These are phyloP conservation scores for Zaprionus vittiger DNA, from an alignment of 1,140 invertebrate genomes.

Conservation along the genomic window DNA sequence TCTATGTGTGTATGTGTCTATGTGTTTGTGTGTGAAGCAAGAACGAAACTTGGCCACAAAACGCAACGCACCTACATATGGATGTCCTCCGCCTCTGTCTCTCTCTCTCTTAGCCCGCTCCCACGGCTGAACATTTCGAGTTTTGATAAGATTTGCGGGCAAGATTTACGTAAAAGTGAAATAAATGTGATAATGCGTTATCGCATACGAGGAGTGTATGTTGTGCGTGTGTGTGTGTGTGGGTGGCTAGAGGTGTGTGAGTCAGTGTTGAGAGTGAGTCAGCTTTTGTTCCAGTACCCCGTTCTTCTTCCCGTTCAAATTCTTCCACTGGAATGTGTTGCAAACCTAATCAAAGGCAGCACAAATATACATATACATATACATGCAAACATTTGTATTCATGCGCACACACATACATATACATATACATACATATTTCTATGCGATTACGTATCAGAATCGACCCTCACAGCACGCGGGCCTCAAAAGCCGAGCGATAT, in stretches of 20 bases:
- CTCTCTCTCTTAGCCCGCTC: background rate
- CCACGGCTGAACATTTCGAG: constrained; percentile 3
- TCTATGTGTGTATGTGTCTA: background rate
- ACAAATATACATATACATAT: constrained; percentile 2
- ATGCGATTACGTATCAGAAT: constrained; percentile 13
- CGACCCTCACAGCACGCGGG: constrained; percentile 45
- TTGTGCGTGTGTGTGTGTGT: background rate
- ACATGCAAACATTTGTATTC: constrained; percentile 4
- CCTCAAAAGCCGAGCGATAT: constrained; percentile 38
- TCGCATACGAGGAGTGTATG: constrained; percentile 5
- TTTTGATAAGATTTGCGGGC: constrained; percentile 45
- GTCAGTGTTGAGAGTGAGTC: constrained; percentile 43
- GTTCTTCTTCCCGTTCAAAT: constrained; percentile 55
- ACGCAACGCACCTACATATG: constrained; percentile 13
- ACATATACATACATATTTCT: constrained; percentile 22
- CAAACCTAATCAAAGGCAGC: constrained; percentile 13
- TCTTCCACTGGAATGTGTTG: constrained; percentile 54
- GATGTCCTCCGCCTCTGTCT: background rate
- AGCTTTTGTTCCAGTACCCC: constrained; percentile 36
- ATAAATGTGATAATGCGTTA: constrained; percentile 52
- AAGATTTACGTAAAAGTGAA: constrained; percentile 51
- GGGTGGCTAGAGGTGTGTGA: constrained; percentile 2
- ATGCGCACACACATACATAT: constrained; percentile 1
- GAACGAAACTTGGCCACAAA: constrained; percentile 5
- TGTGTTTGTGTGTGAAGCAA: constrained; percentile 1